Base-by-base conservation (phyloP, 2,888 invertebrate species). In the Crossocerus cetratus region DNA sequence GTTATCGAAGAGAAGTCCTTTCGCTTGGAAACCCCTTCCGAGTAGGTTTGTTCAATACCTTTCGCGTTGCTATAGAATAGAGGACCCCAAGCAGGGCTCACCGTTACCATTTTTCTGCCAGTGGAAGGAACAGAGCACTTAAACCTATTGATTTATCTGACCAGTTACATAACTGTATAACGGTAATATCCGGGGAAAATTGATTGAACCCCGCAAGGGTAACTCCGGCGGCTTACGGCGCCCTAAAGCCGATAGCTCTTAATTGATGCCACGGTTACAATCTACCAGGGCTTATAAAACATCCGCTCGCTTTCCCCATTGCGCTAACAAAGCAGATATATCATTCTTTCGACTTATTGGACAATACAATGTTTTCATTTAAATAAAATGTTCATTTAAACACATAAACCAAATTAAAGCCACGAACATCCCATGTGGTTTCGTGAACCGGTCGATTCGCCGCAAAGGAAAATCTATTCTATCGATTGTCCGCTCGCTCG, bases 1-100 rank as follows among this genome's bases (percentile, higher is more conserved):
- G 32, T 32, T 32, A 32, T 14, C 21, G 22, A 16, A 22, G 49
- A 22, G 11, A 22, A 60, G 5, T 21, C 44, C 43, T 58, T 2
- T 18, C 23, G 18, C 32, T 0, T 5, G 32, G 23, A 16, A 16
- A 49, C 16, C 14, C 14, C 14, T 53, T 49, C 14, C 13, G n/a
- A 8, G 18, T 43, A 18, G 23, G 81, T 82, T 81, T 82, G 80
- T 82, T 81, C 81, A 72, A 81, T 81, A 73, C 5, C n/a, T 22
- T 23, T 18, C 21, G 42, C 64, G 81, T 81, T 80, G 55, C 81
- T 58, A 80, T 82, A 74, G 76, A 23, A 32, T 32, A 32, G 32
- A 32, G 32, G 1, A 32, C 5, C 32, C 32, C 8, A 32, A 11
- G 32, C 4, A 32, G 32, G 32, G 32, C 11, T 32, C 0, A 32